These are phyloP conservation scores for Drosophila varians DNA, from an alignment of 1,140 invertebrate genomes.

Conservation along the genomic window DNA sequence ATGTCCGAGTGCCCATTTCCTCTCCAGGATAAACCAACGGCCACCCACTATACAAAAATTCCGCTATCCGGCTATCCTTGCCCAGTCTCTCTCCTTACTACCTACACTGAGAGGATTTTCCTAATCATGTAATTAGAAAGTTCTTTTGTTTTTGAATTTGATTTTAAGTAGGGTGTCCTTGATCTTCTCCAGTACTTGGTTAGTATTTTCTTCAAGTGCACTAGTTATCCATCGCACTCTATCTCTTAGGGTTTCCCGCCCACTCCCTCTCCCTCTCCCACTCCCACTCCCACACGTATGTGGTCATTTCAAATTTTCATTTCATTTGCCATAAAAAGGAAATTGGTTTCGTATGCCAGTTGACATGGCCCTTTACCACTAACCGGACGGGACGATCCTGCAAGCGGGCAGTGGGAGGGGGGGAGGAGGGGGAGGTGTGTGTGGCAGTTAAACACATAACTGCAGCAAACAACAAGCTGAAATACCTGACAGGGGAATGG, in stretches of 20 bases:
- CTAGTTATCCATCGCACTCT: not conserved
- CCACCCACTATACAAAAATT: not conserved
- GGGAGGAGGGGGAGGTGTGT: too few species aligned
- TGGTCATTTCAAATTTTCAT: constrained; percentile 82
- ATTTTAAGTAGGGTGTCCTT: too few species aligned
- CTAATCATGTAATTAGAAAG: too few species aligned
- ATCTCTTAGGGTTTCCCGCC: not conserved
- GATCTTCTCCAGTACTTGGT: too few species aligned
- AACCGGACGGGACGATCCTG: constrained; percentile 8
- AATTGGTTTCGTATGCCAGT: constrained; percentile 79
- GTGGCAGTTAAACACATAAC: constrained; percentile 38
- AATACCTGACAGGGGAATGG: constrained; percentile 40
- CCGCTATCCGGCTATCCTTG: constrained; percentile 3
- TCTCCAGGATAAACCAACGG: constrained; percentile 22
- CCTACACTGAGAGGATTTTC: constrained; percentile 4
- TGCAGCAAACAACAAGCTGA: constrained; percentile 41
- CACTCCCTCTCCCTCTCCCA: not conserved
- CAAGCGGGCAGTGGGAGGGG: too few species aligned
- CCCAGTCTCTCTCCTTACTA: not conserved
- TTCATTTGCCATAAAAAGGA: constrained; percentile 82
- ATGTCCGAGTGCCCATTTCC: constrained; percentile 61
- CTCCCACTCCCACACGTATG: constrained; percentile 33
- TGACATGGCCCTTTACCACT: constrained; percentile 46
- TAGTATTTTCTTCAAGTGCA: constrained; percentile 4
- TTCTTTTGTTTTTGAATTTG: too few species aligned